Percentiles rank a stretch among this genome's conserved stretches.
These are phyloP conservation scores for Gadopsis bispinosus DNA, from an alignment of 2,797 vertebrate genomes.

Conservation along the genomic window DNA sequence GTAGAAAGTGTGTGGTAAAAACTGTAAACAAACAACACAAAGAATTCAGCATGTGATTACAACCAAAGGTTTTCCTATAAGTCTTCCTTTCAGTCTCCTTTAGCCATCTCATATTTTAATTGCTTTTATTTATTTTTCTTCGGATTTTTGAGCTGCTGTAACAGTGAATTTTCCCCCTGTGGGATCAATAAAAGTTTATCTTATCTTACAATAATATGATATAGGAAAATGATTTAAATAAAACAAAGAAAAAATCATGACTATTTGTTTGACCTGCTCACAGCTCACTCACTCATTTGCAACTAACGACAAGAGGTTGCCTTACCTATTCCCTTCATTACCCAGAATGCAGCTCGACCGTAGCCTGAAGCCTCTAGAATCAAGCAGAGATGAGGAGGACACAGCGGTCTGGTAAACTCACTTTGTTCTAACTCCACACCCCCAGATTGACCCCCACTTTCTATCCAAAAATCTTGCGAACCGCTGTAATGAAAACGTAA, in stretches of 20 bases:
- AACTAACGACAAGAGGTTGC: too few species aligned
- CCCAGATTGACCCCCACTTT: not conserved
- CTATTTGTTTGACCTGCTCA: not conserved
- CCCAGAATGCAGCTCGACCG: not conserved
- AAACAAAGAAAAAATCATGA: not conserved
- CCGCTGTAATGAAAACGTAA: not conserved
- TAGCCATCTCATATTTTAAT: too few species aligned
- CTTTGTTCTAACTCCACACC: not conserved
- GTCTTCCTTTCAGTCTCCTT: too few species aligned
- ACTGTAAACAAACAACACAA: too few species aligned
- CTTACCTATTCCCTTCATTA: not conserved
- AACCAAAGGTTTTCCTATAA: too few species aligned
- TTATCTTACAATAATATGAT: too few species aligned
- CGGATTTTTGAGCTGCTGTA: too few species aligned
- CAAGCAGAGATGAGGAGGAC: not conserved
- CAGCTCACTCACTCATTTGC: not conserved
- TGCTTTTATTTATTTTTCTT: too few species aligned
- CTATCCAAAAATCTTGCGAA: not conserved
- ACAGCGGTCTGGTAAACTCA: not conserved
- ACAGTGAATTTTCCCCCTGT: too few species aligned
- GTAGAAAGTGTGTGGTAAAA: too few species aligned
- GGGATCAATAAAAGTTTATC: too few species aligned
- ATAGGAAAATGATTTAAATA: not conserved
- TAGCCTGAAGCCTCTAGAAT: not conserved
- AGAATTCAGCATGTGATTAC: too few species aligned